A percentile compares a stretch with the other conserved stretches of the same genome.
Conservation (phyloP, 2,797 vertebrate species). For the Trachurus trachurus region DNA sequence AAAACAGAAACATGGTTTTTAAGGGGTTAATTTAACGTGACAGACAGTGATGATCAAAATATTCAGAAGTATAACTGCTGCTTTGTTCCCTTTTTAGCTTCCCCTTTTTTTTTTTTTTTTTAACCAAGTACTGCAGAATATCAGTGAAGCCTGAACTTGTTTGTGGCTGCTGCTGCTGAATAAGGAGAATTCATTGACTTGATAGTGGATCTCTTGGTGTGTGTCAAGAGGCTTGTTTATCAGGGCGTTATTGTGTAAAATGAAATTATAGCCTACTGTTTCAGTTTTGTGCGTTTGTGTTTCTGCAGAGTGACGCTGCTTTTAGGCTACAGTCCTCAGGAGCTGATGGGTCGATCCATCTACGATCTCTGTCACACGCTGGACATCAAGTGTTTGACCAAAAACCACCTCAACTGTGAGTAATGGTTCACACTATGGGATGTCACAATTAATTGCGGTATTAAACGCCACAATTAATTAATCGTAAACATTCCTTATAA, state of each 20-base stretch:
- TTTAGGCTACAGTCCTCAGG: conserved; percentile 93
- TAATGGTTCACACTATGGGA: conserved; percentile 29
- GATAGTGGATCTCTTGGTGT: neutral
- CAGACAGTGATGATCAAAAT: neutral
- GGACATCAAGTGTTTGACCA: conserved; percentile 91
- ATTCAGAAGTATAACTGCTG: neutral
- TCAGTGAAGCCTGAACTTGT: neutral
- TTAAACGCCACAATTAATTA: no score
- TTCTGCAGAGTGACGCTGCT: conserved; percentile 75
- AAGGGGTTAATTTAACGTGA: conserved; percentile 3
- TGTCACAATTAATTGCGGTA: no score
- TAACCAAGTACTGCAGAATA: neutral
- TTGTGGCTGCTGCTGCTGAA: conserved; percentile 8
- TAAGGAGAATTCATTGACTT: neutral
- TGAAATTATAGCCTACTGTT: neutral
- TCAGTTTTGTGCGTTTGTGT: conserved; percentile 20
- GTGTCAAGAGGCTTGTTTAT: neutral
- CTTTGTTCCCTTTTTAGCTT: neutral
- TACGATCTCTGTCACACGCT: conserved; percentile 95
- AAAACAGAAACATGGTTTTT: neutral
- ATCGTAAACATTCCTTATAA: no score
- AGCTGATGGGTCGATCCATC: conserved; percentile 92
- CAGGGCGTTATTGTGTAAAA: neutral
- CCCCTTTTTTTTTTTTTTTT: conserved; percentile 17
- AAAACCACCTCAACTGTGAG: conserved; percentile 94